These are phyloP conservation scores for Tupaia tana DNA, from an alignment of 2,113 vertebrate species.

Conservation along the genomic window DNA sequence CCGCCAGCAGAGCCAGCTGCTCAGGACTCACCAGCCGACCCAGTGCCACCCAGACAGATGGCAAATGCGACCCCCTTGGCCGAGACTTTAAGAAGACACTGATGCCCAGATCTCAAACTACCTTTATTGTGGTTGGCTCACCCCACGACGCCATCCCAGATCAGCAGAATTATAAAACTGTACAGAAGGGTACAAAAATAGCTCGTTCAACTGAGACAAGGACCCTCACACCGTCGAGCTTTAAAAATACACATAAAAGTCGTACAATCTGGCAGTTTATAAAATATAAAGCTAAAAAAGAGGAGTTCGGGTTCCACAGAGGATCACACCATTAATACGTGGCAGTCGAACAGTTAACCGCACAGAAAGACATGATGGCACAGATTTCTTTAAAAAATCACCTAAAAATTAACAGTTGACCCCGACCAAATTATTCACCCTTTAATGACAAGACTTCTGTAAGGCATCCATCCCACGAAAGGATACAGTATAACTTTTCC, in stretches of 20 bases:
- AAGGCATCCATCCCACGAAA: constrained; percentile 50
- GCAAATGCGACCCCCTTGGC: not conserved
- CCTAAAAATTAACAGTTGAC: constrained; percentile 68
- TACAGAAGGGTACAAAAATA: constrained; percentile 89
- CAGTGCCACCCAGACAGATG: not conserved
- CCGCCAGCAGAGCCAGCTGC: fast-evolving
- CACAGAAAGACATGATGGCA: constrained; percentile 80
- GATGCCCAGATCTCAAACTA: constrained; percentile 73
- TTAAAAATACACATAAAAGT: constrained; percentile 82
- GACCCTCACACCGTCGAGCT: constrained; percentile 78
- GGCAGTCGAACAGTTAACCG: constrained; percentile 31
- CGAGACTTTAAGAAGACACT: not conserved
- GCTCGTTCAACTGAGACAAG: constrained; percentile 79
- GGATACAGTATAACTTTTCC: constrained; percentile 79
- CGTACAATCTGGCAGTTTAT: constrained; percentile 81
- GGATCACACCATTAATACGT: constrained; percentile 62
- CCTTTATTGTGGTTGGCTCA: constrained; percentile 76
- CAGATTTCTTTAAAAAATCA: constrained; percentile 57
- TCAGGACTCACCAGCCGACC: not conserved
- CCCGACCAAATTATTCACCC: constrained; percentile 60
- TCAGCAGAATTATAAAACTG: constrained; percentile 87
- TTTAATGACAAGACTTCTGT: constrained; percentile 46
- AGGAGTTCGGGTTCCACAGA: constrained; percentile 69
- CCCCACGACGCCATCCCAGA: constrained; percentile 74
- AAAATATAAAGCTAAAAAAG: constrained; percentile 80